Conservation (phyloP, 2,888 invertebrate genomes). For the Branchipolynoe longqiensis region DNA sequence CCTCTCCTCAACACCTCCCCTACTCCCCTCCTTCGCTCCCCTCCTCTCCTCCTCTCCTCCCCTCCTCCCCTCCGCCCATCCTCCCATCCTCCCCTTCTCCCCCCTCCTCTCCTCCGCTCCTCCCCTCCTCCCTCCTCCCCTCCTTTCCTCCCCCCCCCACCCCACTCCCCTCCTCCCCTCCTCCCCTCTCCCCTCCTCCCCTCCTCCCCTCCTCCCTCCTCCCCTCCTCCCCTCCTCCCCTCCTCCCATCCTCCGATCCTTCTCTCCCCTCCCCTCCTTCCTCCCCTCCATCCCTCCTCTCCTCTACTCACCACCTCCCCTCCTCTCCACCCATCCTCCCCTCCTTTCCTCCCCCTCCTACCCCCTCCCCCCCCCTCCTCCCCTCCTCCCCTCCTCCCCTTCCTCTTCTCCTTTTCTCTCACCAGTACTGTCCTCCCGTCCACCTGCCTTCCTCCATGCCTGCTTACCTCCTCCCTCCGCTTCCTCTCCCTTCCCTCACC, state of each 20-base stretch:
- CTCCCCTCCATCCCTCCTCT: conserved; percentile 36
- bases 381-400: no score
- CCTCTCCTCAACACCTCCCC: no score
- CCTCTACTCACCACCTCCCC: no score
- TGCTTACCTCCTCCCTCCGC: no score
- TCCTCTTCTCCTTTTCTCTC: no score
- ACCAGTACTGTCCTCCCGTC: no score
- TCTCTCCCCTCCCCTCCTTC: conserved; percentile 12
- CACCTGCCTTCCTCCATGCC: no score
- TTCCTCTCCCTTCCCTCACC: no score
- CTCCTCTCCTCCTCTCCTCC: background rate
- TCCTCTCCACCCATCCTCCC: no score
- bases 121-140: background rate
- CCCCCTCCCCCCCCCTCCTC: no score
- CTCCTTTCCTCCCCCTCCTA: no score
- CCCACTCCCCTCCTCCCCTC: background rate
- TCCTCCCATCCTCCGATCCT: background rate
- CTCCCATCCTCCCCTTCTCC: background rate
- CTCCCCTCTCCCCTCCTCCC: background rate
- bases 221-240: conserved; percentile 19
- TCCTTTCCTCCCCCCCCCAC: background rate
- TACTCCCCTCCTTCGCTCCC: background rate
- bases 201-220: conserved; percentile 25
- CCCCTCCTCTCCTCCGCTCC: background rate
- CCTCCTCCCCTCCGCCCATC: background rate